Conservation (phyloP, 2,113 vertebrate genomes). For the Hippocampus guttulatus region DNA sequence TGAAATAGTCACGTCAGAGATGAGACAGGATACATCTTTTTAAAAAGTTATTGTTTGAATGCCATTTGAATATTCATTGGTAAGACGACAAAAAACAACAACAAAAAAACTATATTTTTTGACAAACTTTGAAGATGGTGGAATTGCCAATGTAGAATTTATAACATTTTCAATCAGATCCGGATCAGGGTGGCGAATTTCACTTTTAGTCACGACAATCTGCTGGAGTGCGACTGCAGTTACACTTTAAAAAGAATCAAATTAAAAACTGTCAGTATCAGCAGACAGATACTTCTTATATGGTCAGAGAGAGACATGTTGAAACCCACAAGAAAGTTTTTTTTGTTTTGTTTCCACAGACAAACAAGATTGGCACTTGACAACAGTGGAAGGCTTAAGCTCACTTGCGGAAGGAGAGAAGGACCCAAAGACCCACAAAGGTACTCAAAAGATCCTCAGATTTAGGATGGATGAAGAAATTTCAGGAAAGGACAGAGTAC, state of each 20-base stretch:
- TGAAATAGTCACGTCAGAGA: too few species aligned
- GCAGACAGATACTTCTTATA: constrained; percentile 62
- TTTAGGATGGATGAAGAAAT: constrained; percentile 59
- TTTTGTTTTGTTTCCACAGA: constrained; percentile 50
- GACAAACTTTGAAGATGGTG: background rate
- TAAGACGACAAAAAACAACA: background rate
- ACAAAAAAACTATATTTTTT: background rate
- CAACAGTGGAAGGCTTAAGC: constrained; percentile 62
- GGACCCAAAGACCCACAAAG: constrained; percentile 52
- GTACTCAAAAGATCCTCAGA: constrained; percentile 46
- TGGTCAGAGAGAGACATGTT: constrained; percentile 40
- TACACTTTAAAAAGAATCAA: too few species aligned
- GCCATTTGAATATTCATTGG: background rate
- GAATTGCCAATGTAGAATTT: background rate
- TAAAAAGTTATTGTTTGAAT: background rate
- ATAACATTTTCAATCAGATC: background rate
- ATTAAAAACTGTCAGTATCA: too few species aligned
- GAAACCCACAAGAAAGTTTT: constrained; percentile 38
- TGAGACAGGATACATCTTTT: too few species aligned
- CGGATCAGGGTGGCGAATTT: background rate
- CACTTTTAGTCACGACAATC: too few species aligned
- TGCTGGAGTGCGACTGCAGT: background rate
- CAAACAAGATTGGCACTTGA: constrained; percentile 81
- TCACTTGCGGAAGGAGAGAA: constrained; percentile 43
- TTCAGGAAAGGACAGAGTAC: constrained; percentile 53